Evolutionary conservation across 2,113 vertebrate genomes (phyloP), one percentile per base, ranked within the genome.

Genomic region (Cyanistes caeruleus): DNA sequence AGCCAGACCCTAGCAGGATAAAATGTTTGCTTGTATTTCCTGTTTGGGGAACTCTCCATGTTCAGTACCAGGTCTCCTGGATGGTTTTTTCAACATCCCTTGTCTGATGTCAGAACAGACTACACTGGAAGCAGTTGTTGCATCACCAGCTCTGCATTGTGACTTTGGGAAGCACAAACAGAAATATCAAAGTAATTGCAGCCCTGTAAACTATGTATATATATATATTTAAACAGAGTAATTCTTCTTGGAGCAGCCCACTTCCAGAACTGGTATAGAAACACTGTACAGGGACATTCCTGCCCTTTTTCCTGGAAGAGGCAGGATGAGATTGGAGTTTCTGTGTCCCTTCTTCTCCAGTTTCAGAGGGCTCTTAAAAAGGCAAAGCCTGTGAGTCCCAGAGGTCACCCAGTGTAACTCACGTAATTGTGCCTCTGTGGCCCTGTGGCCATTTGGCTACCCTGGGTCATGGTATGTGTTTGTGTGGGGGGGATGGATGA

Each of bases 61-160:
- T 78, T 92, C 56, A 10, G 9, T 74, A 77, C 35, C 9, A 39
- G 27, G 30, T 33, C 30, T 83, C 87, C 55, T 46, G 41, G 18
- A 10, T 43, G 18, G 11, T 64, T 90, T 62, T 20, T n/a, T 63
- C 63, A 63, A 48, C 10, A 15, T 48, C 22, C 13, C 33, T 51
- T 65, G 18, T 35, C 64, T 43, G 59, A 64, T 33, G 16, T 44
- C 62, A 59, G 53, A 83, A 76, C 46, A 15, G 35, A 37, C 31
- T 21, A 33, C 18, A 3, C 39, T 76, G 49, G 37, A 77, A 91
- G 37, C 30, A 48, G 37, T 8, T 70, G 20, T 64, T 73, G 44
- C 46, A 31, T 73, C 55, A n/a, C 35, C 43, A 67, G 2, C 62
- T 89, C 58, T 1, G 0, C 0, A 0, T 2, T 27, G 41, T 49